Evolutionary conservation across 2,113 vertebrate genomes (phyloP).

Genomic region (Psophia crepitans): DNA sequence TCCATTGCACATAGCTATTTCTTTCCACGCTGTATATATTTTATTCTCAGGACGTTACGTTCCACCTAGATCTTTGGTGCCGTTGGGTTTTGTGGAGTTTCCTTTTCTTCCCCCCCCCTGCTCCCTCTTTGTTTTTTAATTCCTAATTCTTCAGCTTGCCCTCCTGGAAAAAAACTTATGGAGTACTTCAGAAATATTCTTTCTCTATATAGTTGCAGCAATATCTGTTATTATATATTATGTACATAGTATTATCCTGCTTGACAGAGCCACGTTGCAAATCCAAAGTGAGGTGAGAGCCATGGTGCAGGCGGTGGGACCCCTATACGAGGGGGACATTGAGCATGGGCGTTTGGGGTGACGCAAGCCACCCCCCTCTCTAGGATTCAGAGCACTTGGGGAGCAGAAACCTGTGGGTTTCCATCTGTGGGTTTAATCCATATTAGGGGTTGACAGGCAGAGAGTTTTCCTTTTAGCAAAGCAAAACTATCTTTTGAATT

Average conservation of each 20-base stretch:
- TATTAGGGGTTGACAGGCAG: background rate
- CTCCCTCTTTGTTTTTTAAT: background rate
- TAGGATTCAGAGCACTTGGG: background rate
- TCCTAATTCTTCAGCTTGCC: background rate
- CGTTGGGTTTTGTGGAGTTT: background rate
- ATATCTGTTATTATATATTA: background rate
- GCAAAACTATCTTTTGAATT: background rate
- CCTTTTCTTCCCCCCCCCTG: background rate
- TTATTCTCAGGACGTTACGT: background rate
- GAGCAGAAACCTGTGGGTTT: background rate
- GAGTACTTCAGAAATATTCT: background rate
- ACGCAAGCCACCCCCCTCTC: fast-evolving
- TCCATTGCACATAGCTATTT: background rate
- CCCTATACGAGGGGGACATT: fast-evolving
- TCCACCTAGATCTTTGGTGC: background rate
- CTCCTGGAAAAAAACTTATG: background rate
- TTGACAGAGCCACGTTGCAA: background rate
- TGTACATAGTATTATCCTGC: background rate
- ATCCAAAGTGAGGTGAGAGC: background rate
- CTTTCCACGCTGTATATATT: background rate
- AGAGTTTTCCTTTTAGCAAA: background rate
- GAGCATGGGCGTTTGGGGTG: background rate
- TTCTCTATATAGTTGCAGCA: background rate
- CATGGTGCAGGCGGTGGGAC: background rate
- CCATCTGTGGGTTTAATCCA: background rate